These are phyloP conservation scores for Myopa testacea DNA, from an alignment of 2,888 invertebrate genomes.

Conservation along the genomic window DNA sequence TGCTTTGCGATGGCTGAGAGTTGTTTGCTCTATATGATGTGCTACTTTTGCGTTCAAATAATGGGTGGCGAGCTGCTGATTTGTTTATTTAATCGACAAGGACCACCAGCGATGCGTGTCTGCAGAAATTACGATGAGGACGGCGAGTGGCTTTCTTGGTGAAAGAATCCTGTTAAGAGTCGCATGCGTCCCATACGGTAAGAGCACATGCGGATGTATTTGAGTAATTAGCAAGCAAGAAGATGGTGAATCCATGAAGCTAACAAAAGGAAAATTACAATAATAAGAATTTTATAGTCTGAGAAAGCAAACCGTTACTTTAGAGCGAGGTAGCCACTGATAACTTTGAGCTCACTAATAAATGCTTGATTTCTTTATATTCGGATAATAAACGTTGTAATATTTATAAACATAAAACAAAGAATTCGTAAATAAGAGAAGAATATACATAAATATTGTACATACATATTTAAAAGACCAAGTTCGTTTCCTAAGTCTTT, in stretches of 20 bases:
- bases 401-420: no score
- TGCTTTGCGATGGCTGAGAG: background rate
- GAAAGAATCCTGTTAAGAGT: slow-evolving; percentile 6
- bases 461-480: no score
- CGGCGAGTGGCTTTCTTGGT: background rate
- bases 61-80: slow-evolving; percentile 46
- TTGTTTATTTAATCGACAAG: slow-evolving; percentile 45
- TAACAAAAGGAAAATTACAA: background rate
- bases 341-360: no score
- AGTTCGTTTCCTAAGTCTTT: no score
- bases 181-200: background rate
- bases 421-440: no score
- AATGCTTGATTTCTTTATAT: no score
- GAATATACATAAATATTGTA: no score
- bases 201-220: slow-evolving; percentile 2
- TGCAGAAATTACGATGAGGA: background rate
- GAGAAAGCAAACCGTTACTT: no score
- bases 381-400: no score
- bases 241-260: background rate
- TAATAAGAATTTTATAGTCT: no score
- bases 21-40: slow-evolving; percentile 12
- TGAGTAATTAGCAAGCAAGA: slow-evolving; percentile 29
- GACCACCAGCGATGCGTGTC: slow-evolving; percentile 51
- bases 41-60: slow-evolving; percentile 30
- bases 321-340: no score